A percentile compares a stretch with the other conserved stretches of the same genome.
These are phyloP conservation scores for Antheraea mylitta DNA, from an alignment of 1,140 invertebrate genomes.

Conservation along the genomic window DNA sequence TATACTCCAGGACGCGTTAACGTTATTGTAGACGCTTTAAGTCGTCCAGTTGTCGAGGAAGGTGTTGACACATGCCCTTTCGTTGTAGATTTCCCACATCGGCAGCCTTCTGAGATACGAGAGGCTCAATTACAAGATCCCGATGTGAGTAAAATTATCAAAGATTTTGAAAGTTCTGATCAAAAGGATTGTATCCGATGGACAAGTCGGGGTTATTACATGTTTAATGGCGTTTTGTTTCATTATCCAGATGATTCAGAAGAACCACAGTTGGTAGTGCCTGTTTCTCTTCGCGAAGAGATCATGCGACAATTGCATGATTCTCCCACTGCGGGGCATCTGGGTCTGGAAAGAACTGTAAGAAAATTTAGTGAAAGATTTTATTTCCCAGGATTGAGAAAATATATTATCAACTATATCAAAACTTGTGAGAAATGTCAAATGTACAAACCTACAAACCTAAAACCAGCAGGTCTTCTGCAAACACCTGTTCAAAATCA, in stretches of 20 bases:
- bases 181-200: too few species aligned
- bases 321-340: conserved; percentile 20
- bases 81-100: conserved; percentile 30
- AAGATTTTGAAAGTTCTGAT: too few species aligned
- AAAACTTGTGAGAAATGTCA: too few species aligned
- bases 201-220: too few species aligned
- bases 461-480: too few species aligned
- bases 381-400: too few species aligned
- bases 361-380: conserved; percentile 30
- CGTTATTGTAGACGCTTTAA: conserved; percentile 44
- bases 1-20: too few species aligned
- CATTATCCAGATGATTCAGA: too few species aligned
- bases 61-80: conserved; percentile 23
- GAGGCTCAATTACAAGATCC: conserved; percentile 37
- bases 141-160: conserved; percentile 32
- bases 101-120: conserved; percentile 23
- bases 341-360: conserved; percentile 34
- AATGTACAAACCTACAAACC: too few species aligned
- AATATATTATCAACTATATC: too few species aligned
- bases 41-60: conserved; percentile 27
- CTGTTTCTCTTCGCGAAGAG: conserved; percentile 19
- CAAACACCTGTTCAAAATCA: too few species aligned
- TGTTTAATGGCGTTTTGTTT: too few species aligned
- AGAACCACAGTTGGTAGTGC: conserved; percentile 22
- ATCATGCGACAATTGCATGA: conserved; percentile 26